A percentile compares a stretch with the other conserved stretches of the same genome.
These are phyloP conservation scores for Eulemur mongoz DNA, from an alignment of 2,797 vertebrate genomes.

Conservation along the genomic window DNA sequence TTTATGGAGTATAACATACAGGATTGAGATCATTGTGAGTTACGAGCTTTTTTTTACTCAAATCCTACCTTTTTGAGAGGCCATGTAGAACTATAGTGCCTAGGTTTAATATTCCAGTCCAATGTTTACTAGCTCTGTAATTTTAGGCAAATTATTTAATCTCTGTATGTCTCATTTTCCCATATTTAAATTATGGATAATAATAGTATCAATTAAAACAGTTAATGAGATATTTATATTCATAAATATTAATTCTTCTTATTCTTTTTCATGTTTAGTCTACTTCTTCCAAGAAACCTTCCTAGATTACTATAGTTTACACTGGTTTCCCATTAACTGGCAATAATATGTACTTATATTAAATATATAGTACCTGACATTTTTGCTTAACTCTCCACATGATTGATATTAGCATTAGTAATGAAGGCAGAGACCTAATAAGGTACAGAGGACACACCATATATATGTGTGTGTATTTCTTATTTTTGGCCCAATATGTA, in stretches of 20 bases:
- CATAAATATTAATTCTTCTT: background rate
- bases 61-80: background rate
- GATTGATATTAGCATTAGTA: background rate
- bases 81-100: background rate
- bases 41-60: background rate
- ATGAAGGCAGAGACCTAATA: background rate
- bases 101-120: background rate
- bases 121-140: background rate
- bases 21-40: background rate
- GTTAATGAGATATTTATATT: background rate
- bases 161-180: background rate
- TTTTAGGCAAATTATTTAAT: background rate
- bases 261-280: background rate
- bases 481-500: slow-evolving; percentile 5
- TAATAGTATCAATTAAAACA: background rate
- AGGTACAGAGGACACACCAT: background rate
- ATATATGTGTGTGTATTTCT: background rate
- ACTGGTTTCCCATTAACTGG: background rate
- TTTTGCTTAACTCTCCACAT: background rate
- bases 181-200: background rate
- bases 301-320: background rate
- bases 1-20: accelerated
- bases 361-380: background rate
- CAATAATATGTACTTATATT: background rate
- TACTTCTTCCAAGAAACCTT: background rate